Evolutionary conservation across 2,113 vertebrate species (phyloP).

Genomic region (Turdus rufiventris): DNA sequence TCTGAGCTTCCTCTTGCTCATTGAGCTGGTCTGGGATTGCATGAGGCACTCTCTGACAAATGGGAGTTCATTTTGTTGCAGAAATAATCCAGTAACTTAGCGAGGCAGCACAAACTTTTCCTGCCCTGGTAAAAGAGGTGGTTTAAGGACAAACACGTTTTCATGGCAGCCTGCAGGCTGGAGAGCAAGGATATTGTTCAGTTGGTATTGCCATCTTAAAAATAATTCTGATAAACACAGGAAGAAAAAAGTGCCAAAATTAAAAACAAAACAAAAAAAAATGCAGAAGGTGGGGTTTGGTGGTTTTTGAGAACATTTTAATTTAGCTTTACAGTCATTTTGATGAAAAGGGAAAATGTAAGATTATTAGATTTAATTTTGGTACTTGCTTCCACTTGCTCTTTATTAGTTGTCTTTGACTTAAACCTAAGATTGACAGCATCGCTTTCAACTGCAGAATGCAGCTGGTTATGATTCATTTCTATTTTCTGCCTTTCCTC

Average conservation of each 20-base stretch:
- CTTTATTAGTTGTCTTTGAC: conserved; percentile 9
- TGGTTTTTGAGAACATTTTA: not conserved
- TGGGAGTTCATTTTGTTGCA: not conserved
- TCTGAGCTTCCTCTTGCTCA: not conserved
- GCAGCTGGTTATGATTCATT: conserved; percentile 45
- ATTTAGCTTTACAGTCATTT: not conserved
- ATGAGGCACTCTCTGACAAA: not conserved
- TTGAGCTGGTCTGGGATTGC: not conserved
- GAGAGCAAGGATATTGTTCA: not conserved
- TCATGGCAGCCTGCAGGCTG: not conserved
- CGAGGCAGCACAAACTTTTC: not conserved
- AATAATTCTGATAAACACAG: not conserved
- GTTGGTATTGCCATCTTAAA: not conserved
- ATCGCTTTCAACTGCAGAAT: conserved; percentile 15
- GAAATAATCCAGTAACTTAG: not conserved
- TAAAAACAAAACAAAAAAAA: not conserved
- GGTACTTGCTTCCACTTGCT: not conserved
- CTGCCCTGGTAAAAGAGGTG: not conserved
- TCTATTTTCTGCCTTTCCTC: conserved; percentile 36
- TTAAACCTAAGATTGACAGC: not conserved
- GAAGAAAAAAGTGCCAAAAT: not conserved
- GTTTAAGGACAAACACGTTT: not conserved
- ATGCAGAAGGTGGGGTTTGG: not conserved
- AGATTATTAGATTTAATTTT: conserved; percentile 22
- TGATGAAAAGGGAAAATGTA: conserved; percentile 3